These are phyloP conservation scores for Tipula vernalis DNA, from an alignment of 2,888 invertebrate genomes.

Conservation along the genomic window DNA sequence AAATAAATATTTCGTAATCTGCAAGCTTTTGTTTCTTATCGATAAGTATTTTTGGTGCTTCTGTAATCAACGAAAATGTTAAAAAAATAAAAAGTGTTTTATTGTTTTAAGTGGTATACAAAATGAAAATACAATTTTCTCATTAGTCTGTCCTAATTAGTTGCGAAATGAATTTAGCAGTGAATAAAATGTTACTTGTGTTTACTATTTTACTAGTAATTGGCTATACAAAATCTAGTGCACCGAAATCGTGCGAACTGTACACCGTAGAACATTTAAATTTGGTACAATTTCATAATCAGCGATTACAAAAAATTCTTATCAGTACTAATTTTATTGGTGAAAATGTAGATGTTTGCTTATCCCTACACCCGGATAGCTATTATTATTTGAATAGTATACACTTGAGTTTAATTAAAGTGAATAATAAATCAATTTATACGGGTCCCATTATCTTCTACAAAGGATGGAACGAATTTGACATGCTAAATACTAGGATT, in stretches of 20 bases:
- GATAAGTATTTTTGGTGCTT: background rate
- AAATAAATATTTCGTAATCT: background rate
- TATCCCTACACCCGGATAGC: background rate
- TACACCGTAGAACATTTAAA: background rate
- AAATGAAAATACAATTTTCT: background rate
- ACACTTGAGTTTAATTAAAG: background rate
- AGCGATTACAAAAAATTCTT: background rate
- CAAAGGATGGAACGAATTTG: background rate
- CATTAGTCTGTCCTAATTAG: background rate
- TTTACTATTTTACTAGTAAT: background rate
- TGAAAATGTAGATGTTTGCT: background rate
- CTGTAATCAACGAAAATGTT: background rate
- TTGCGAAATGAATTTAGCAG: background rate
- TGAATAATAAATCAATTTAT: background rate
- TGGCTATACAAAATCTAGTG: background rate
- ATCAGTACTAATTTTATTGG: background rate
- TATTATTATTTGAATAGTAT: background rate
- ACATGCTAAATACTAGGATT: background rate
- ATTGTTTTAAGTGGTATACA: background rate
- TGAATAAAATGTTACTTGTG: background rate
- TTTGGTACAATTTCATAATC: background rate
- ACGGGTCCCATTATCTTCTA: background rate
- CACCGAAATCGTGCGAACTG: background rate
- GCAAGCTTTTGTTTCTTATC: background rate
- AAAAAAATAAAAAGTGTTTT: background rate